Conservation (phyloP, 1,140 invertebrate species). For the Bombus confusus region DNA sequence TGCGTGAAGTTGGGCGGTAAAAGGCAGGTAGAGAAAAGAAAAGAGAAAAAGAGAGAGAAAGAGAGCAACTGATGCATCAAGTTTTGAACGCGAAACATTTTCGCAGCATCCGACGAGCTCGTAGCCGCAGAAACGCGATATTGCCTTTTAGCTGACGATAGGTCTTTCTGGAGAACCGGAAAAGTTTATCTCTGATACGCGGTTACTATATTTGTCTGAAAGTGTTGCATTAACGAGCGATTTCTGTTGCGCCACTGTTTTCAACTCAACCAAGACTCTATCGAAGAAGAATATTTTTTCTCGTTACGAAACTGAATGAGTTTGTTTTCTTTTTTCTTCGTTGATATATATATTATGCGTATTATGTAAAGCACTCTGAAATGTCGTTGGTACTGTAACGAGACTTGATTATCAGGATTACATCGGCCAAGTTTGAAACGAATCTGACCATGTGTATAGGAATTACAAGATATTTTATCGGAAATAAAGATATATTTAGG, state of each 20-base stretch:
- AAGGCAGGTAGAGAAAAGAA: neutral
- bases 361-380: no score
- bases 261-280: neutral
- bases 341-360: no score
- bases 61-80: neutral
- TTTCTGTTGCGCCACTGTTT: neutral
- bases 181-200: conserved; percentile 28
- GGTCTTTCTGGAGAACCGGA: conserved; percentile 29
- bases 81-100: neutral
- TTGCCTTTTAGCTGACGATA: conserved; percentile 16
- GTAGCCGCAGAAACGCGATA: conserved; percentile 5
- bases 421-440: no score
- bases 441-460: no score
- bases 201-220: neutral
- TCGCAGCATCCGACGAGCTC: no score
- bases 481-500: no score
- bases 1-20: neutral
- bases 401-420: no score
- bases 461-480: no score
- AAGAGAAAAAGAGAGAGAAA: no score
- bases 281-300: neutral
- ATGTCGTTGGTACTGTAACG: no score
- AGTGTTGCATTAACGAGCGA: neutral
- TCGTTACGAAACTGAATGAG: no score
- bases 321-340: no score